Evolutionary conservation across 1,140 invertebrate genomes (phyloP), one percentile per base, ranked within the genome.

Genomic region (Papilio dardanus): DNA sequence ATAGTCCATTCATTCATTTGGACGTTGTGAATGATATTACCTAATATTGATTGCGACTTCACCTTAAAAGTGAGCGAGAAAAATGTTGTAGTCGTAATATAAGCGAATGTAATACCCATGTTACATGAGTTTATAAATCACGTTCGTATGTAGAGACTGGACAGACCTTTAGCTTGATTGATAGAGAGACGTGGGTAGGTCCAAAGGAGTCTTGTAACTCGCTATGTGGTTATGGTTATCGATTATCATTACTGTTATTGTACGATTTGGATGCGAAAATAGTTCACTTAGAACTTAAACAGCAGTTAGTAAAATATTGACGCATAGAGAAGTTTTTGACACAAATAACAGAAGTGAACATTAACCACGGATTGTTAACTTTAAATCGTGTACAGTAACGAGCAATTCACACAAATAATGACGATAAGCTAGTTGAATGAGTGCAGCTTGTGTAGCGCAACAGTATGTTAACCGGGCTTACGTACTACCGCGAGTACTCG

Each of bases 111-210:
- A 30, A 12, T 77, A 46, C 54, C 24, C 80, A 81, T 74, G 82
- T 85, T 87, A 78, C 79, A 79, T 74, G 81, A 77, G 24, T 77
- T 80, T 83, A 83, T 79, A 83, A 85, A 84, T 86, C 80, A 62
- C 54, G 24, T 62, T 30, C 4, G 24, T 62, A 86, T 77, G 82
- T 75, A 83, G 82, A 84, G 84, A 86, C 81, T 77, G 84, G 86
- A 83, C 79, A 74, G 74, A 71, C 90, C 84, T 87, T 89, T 90
- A 88, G 82, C 50, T n/a, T 83, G 86, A 85, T 86, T 90, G 90
- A 92, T 89, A 88, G 82, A 79, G n/a, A 19, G 46, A 6, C n/a
- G 4, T 4, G 19, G 10, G 54, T 62, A 28, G n/a, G n/a, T n/a
- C n/a, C n/a, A n/a, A n/a, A n/a, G 54, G 2, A 58, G 21, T 21